Conservation (phyloP, 2,888 invertebrate genomes). For the Amaurobius ferox region DNA sequence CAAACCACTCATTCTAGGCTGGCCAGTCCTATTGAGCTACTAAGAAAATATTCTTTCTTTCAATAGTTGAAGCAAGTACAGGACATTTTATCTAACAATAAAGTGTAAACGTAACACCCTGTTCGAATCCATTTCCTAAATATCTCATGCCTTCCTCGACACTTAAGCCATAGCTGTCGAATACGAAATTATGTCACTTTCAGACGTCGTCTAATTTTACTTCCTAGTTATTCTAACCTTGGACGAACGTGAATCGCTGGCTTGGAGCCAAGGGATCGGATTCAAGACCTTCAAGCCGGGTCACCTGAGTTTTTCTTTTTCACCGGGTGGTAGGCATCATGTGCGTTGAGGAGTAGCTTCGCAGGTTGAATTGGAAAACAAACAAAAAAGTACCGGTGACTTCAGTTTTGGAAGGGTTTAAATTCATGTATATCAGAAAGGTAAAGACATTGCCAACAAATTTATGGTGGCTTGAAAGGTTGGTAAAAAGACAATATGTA, state of each 20-base stretch:
- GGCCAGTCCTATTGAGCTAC: no score
- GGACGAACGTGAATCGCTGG: slow-evolving; percentile 38
- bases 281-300: slow-evolving; percentile 41
- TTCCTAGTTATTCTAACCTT: slow-evolving; percentile 57
- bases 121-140: no score
- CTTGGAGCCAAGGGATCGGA: slow-evolving; percentile 32
- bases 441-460: no score
- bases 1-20: no score
- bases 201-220: slow-evolving; percentile 21
- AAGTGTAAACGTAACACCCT: no score
- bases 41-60: no score
- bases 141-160: not conserved
- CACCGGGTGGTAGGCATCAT: slow-evolving; percentile 23
- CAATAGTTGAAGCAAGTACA: no score
- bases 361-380: not conserved
- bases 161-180: not conserved
- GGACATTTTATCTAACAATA: no score
- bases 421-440: no score
- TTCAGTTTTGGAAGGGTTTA: not conserved
- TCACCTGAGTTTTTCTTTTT: slow-evolving; percentile 47
- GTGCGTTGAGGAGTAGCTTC: slow-evolving; percentile 4
- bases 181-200: slow-evolving; percentile 43
- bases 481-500: no score
- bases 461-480: no score
- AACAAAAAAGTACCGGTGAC: not conserved